Base-by-base conservation (phyloP, 2,888 invertebrate species). In the Phalangium opilio region DNA sequence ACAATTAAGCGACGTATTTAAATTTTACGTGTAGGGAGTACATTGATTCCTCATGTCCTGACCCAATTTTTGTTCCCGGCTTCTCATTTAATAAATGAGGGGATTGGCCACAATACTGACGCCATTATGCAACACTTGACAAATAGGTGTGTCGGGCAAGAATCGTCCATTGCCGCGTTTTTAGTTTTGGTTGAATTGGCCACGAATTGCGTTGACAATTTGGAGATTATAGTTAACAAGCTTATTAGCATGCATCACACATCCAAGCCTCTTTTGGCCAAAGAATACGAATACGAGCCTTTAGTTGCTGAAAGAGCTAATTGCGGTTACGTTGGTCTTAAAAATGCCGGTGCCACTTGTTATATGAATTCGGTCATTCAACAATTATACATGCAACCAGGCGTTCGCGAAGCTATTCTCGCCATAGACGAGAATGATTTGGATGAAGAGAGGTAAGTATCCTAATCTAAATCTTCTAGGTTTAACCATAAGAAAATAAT, bases 291-390 rank as follows among this genome's bases (percentile, higher is more conserved):
- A 62, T 57, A 61, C 50, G 58, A 59, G 35, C 64, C 64, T 21
- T 55, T 59, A 35, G 60, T 63, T 2, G 62, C 62, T 40, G 57
- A 58, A 11, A 56, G 63, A 19, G 59, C 62, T 18, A 44, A 56
- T 4, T 61, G 59, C 58, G 70, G 70, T 3, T 70, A 64, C 57
- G 71, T 73, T 12, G 72, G 72, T 17, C 59, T 72, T 54, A 69
- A 70, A 58, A n/a, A n/a, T n/a, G n/a, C n/a, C n/a, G n/a, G n/a
- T n/a, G n/a, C n/a, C n/a, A n/a, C n/a, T n/a, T n/a, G 72, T 56
- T 72, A 72, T 59, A 72, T 72, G 71, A 72, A 72, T 59, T 67
- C 70, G 10, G 69, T 71, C 17, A 62, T 72, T 43, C 72, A 73
- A 55, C 72, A 73, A 56, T 59, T 72, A 41, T 70, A 64, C 59